Base-by-base conservation (phyloP, 2,797 vertebrate species). In the Psittacula echo region DNA sequence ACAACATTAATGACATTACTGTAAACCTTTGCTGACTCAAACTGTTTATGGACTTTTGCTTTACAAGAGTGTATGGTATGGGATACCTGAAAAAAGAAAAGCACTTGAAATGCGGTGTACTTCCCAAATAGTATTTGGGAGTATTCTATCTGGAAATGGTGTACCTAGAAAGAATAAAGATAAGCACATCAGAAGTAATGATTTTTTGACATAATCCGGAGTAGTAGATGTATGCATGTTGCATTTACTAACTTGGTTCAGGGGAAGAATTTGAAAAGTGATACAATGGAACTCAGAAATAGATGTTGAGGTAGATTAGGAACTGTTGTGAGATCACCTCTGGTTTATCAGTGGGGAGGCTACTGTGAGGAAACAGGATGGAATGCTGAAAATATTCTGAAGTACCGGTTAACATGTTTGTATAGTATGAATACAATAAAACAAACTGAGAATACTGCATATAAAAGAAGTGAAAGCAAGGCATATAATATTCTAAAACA, bases 231-330 rank as follows among this genome's bases (percentile, higher is more conserved):
- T 56, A 37, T 51, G 37, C 34, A 32, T 68, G 61, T 60, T 16
- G 11, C 56, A 47, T 62, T 86, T 58, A 14, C 17, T 93, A 53
- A 77, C 90, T 95, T 85, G 79, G 88, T 93, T 94, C 50, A 83
- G 30, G 62, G 51, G 41, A 66, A 44, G 34, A 81, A 77, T 93
- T 81, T 96, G 64, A 67, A 64, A 85, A 77, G 41, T 93, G 45
- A 23, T 79, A 37, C 78, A 73, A 22, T 81, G 32, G 61, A 61
- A 74, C 51, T 88, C 50, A 66, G 61, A 41, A 72, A 54, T 47
- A 34, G 41, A 23, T 67, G 14, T 13, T 64, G 29, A 48, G 42
- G 20, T 50, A 64, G 39, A 30, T 62, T 29, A n/a, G 51, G 56
- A 84, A 23, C 53, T 53, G 13, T 48, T 37, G 64, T 24, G 61